These are phyloP conservation scores for Nautilus pompilius DNA, from an alignment of 1,140 invertebrate genomes.

Conservation along the genomic window DNA sequence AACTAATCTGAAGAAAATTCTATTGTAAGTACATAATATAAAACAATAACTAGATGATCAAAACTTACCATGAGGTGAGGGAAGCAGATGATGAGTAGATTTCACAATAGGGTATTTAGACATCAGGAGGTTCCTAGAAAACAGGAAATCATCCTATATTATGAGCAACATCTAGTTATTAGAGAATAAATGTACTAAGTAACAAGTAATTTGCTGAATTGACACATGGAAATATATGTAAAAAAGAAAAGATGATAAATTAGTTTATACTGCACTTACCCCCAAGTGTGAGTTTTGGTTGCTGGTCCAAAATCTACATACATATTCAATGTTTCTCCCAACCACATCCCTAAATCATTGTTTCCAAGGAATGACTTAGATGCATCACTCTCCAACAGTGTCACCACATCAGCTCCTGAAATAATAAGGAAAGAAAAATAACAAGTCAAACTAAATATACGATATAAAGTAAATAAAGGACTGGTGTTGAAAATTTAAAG, in stretches of 20 bases:
- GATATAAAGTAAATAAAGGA: no score
- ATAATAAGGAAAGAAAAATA: not conserved
- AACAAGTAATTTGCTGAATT: no score
- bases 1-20: no score
- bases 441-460: no score
- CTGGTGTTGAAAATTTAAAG: no score
- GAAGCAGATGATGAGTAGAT: constrained; percentile 52
- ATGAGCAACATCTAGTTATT: no score
- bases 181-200: no score
- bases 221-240: not conserved
- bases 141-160: no score
- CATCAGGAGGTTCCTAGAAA: constrained; percentile 49
- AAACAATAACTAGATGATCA: no score
- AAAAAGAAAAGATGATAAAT: not conserved
- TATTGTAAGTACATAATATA: no score
- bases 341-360: constrained; percentile 55
- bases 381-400: constrained; percentile 54
- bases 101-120: constrained; percentile 56
- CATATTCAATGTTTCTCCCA: constrained; percentile 51
- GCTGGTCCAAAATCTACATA: constrained; percentile 57
- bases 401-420: constrained; percentile 53
- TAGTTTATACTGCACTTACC: no score
- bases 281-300: constrained; percentile 55
- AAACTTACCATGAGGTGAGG: constrained; percentile 51
- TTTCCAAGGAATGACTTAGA: constrained; percentile 56